These are phyloP conservation scores for Cynopterus brachyotis DNA, from an alignment of 2,113 vertebrate species.

Conservation along the genomic window DNA sequence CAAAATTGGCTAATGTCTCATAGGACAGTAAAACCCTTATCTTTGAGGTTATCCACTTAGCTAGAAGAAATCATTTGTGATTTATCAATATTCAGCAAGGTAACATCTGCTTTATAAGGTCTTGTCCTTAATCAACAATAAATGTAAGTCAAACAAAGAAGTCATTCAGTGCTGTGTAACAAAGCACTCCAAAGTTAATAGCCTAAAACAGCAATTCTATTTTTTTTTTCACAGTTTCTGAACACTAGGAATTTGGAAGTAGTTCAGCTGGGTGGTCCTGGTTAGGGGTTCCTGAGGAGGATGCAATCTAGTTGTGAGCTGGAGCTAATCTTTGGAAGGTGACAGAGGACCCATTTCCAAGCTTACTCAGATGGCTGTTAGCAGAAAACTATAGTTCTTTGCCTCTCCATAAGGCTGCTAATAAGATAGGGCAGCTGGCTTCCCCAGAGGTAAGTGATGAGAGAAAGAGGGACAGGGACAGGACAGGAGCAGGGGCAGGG, in stretches of 20 bases:
- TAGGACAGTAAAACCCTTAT: neutral
- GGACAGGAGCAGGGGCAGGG: too few relatives aligned
- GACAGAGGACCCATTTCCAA: neutral
- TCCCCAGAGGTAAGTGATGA: neutral
- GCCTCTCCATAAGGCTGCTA: neutral
- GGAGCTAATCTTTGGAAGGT: neutral
- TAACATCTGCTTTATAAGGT: neutral
- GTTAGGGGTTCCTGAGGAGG: neutral
- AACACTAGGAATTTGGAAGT: neutral
- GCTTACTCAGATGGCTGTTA: neutral
- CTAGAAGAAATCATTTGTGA: neutral
- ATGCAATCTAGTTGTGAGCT: neutral
- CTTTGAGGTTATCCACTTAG: neutral
- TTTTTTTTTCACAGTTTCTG: neutral
- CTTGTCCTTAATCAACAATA: neutral
- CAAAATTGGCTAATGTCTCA: neutral
- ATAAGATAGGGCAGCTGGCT: neutral
- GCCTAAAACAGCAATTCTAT: neutral
- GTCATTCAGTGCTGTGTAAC: neutral
- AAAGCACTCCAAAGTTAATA: neutral
- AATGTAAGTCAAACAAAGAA: neutral
- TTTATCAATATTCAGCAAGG: neutral
- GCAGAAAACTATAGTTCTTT: neutral
- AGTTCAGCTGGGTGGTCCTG: neutral
- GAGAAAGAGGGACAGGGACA: neutral